Percentiles rank a stretch among this genome's conserved stretches.
Conservation (phyloP, 2,113 vertebrate species). For the Embiotoca jacksoni region DNA sequence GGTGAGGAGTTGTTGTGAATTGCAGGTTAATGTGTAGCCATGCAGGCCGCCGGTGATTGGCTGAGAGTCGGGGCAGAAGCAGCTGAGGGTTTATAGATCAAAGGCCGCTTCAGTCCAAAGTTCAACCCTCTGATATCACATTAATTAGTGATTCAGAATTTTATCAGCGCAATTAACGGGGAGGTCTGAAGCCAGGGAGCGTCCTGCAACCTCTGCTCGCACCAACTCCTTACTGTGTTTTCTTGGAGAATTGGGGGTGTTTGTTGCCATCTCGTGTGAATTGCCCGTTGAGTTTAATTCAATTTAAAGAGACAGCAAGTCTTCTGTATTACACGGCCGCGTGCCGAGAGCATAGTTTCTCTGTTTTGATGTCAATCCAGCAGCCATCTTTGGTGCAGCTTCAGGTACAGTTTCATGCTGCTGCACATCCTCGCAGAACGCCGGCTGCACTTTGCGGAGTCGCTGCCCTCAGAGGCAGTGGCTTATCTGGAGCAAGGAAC, state of each 20-base stretch:
- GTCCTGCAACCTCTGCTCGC: too few species aligned
- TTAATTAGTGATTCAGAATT: neutral
- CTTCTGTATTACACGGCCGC: neutral
- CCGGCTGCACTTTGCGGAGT: neutral
- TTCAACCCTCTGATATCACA: constrained; percentile 53
- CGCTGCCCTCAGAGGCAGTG: neutral
- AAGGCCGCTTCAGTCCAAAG: constrained; percentile 73
- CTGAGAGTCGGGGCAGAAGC: constrained; percentile 59
- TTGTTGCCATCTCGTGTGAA: constrained; percentile 58
- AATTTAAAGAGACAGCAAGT: constrained; percentile 64
- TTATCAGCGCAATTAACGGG: neutral
- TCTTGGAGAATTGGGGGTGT: neutral
- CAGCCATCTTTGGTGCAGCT: constrained; percentile 77
- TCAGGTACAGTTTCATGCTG: constrained; percentile 54
- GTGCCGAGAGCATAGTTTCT: constrained; percentile 14
- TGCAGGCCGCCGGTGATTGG: constrained; percentile 69
- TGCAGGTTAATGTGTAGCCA: constrained; percentile 73
- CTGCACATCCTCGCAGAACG: neutral
- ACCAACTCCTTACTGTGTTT: neutral
- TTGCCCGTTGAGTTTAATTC: constrained; percentile 64
- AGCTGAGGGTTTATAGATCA: constrained; percentile 53
- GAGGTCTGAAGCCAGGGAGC: neutral
- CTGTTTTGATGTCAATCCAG: constrained; percentile 47
- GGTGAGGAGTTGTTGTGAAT: constrained; percentile 21
- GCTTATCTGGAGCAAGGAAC: neutral